Evolutionary conservation across 1,140 invertebrate genomes (phyloP).

Genomic region (Globodera ellingtonae): DNA sequence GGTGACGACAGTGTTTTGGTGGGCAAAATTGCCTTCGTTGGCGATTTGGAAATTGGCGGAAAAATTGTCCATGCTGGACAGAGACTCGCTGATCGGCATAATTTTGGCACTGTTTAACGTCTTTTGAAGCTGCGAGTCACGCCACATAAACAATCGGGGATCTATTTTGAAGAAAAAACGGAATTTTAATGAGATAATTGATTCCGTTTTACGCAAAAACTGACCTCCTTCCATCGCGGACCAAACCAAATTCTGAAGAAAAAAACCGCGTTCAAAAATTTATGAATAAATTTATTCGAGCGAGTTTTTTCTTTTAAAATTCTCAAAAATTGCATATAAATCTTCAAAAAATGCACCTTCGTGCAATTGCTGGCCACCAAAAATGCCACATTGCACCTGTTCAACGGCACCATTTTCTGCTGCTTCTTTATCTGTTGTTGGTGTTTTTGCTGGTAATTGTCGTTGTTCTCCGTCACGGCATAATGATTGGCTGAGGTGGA

Average conservation of each 20-base stretch:
- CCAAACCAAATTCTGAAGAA: conserved; percentile 29
- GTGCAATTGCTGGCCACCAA: conserved; percentile 17
- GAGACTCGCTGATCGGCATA: conserved; percentile 34
- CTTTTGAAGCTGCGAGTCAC: conserved; percentile 24
- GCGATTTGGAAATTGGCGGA: neutral
- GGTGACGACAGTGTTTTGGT: no score
- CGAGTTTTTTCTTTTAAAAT: no score
- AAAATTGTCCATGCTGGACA: conserved; percentile 42
- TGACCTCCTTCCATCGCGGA: conserved; percentile 42
- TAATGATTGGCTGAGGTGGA: conserved; percentile 44
- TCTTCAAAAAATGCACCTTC: neutral
- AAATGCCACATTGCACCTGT: conserved; percentile 21
- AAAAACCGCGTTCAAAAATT: neutral
- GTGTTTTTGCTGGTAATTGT: neutral
- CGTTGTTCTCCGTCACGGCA: neutral
- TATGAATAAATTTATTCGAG: conserved; percentile 12
- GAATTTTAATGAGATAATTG: neutral
- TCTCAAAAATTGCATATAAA: no score
- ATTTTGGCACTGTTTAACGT: conserved; percentile 48
- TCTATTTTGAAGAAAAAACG: conserved; percentile 24
- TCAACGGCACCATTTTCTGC: neutral
- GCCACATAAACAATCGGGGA: conserved; percentile 43
- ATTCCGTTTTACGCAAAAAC: conserved; percentile 22
- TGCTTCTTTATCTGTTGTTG: neutral
- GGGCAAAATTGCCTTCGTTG: no score